phyloP scores from a whole-genome alignment of 2,888 invertebrate species.

The Melieria crassipennis region DNA sequence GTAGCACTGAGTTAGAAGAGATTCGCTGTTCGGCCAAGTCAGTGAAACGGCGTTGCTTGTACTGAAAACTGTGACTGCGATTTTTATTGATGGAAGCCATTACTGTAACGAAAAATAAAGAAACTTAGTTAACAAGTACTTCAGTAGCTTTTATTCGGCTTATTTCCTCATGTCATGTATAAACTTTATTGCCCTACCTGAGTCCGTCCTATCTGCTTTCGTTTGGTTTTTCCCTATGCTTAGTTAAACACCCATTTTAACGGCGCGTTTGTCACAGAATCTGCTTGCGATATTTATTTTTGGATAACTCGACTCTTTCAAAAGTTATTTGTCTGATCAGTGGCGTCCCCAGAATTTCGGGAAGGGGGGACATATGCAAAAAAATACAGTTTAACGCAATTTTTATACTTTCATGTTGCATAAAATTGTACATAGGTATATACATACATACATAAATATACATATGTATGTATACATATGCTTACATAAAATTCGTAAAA shows the following conservation, averaged over 20 bases:
- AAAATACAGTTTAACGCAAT: neutral
- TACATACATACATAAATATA: too few relatives aligned
- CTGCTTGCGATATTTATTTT: too few relatives aligned
- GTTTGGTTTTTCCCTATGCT: too few relatives aligned
- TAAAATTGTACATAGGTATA: neutral
- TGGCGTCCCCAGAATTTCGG: neutral
- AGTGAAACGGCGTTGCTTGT: neutral
- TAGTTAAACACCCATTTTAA: too few relatives aligned
- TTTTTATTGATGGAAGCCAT: constrained; percentile 57
- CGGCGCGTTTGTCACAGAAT: too few relatives aligned
- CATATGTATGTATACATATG: too few relatives aligned
- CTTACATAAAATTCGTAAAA: too few relatives aligned
- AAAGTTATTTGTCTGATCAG: too few relatives aligned
- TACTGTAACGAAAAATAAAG: constrained; percentile 45
- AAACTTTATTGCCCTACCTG: neutral
- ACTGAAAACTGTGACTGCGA: constrained; percentile 27
- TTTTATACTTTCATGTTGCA: neutral
- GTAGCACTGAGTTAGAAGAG: constrained; percentile 18
- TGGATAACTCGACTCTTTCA: too few relatives aligned
- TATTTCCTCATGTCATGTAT: neutral
- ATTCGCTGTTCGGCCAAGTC: constrained; percentile 42
- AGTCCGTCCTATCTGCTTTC: too few relatives aligned
- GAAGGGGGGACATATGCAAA: neutral
- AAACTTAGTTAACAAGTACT: neutral
- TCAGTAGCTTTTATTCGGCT: neutral